These are phyloP conservation scores for Pseudomyrmex sp. DNA, from an alignment of 1,140 invertebrate species.

Conservation along the genomic window DNA sequence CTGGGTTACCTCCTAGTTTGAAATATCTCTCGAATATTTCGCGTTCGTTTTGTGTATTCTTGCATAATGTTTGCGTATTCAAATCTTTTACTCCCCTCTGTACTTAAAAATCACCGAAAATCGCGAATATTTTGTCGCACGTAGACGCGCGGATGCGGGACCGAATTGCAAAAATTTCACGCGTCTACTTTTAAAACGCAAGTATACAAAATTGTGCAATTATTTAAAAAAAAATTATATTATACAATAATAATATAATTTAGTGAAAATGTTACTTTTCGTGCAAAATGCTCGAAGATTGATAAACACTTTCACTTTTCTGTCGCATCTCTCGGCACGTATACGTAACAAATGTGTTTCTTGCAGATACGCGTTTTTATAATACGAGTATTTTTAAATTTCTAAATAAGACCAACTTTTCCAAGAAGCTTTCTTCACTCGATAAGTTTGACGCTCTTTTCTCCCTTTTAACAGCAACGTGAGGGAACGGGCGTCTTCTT, in stretches of 20 bases:
- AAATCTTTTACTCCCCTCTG: too few relatives aligned
- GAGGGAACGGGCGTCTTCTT: slow-evolving; percentile 75
- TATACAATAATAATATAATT: neutral
- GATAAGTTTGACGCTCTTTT: slow-evolving; percentile 77
- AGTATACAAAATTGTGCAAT: too few relatives aligned
- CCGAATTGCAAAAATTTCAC: too few relatives aligned
- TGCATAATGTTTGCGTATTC: too few relatives aligned
- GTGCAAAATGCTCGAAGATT: neutral
- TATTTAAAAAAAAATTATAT: too few relatives aligned
- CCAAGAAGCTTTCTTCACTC: slow-evolving; percentile 44
- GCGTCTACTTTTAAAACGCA: too few relatives aligned
- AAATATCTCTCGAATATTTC: too few relatives aligned
- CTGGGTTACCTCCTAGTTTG: too few relatives aligned
- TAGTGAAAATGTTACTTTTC: neutral
- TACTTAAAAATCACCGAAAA: too few relatives aligned
- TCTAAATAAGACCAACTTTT: slow-evolving; percentile 60
- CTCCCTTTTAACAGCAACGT: slow-evolving; percentile 63
- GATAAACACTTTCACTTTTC: neutral
- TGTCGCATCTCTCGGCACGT: neutral
- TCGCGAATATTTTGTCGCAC: too few relatives aligned
- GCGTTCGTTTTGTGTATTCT: too few relatives aligned
- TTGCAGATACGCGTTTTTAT: neutral
- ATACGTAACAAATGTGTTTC: neutral
- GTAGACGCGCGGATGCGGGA: too few relatives aligned
- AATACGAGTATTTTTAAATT: slow-evolving; percentile 66